These are phyloP conservation scores for Nephila pilipes DNA, from an alignment of 1,140 invertebrate genomes.

Conservation along the genomic window DNA sequence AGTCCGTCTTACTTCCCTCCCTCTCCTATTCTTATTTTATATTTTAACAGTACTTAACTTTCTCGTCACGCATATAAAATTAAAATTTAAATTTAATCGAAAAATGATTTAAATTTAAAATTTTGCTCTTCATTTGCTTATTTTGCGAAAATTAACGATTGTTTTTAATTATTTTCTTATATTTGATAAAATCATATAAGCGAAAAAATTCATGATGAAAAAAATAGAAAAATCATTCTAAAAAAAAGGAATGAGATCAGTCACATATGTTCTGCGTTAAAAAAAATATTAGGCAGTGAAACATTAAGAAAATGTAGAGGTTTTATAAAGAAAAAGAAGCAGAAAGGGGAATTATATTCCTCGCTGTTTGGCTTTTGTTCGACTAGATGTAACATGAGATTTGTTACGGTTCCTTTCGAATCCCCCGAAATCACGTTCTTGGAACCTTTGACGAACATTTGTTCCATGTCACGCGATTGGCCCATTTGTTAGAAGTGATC, in stretches of 20 bases:
- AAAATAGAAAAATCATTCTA: not conserved
- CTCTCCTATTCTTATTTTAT: too few relatives aligned
- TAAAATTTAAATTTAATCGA: too few relatives aligned
- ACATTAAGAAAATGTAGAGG: too few relatives aligned
- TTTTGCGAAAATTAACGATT: too few relatives aligned
- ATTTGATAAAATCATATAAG: not conserved
- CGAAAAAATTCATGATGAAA: not conserved
- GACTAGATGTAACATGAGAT: constrained; percentile 17
- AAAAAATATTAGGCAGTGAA: too few relatives aligned
- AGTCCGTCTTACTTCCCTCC: too few relatives aligned
- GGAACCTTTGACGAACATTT: not conserved
- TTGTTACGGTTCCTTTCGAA: not conserved
- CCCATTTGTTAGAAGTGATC: not conserved
- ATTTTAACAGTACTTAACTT: too few relatives aligned
- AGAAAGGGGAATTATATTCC: not conserved
- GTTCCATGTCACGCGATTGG: not conserved
- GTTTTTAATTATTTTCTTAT: not conserved
- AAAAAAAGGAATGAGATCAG: not conserved
- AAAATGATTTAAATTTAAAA: too few relatives aligned
- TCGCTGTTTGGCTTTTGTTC: not conserved
- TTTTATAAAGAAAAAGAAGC: not conserved
- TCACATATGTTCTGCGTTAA: too few relatives aligned
- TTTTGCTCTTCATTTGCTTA: too few relatives aligned
- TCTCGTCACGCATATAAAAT: too few relatives aligned
- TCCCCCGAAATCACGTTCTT: not conserved